These are phyloP conservation scores for Eubucco bourcierii DNA, from an alignment of 2,113 vertebrate genomes.

Conservation along the genomic window DNA sequence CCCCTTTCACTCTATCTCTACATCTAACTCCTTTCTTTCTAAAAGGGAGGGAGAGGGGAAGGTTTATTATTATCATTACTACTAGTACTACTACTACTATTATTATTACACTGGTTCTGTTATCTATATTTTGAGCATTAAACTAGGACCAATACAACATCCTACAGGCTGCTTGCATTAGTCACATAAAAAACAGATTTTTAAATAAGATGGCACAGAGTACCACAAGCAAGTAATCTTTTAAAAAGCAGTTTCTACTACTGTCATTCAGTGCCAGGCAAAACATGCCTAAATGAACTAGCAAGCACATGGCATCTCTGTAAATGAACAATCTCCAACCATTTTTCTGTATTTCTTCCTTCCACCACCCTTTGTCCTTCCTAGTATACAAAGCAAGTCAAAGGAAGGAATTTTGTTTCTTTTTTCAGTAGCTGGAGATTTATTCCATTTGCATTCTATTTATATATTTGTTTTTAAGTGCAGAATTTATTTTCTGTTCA, in stretches of 20 bases:
- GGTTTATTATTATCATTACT: no score
- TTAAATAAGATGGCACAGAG: background rate
- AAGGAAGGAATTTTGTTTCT: slow-evolving; percentile 32
- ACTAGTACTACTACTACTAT: no score
- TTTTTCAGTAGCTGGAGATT: background rate
- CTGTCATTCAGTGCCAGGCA: background rate
- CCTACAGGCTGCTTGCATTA: background rate
- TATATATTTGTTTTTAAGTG: slow-evolving; percentile 43
- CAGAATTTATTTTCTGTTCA: slow-evolving; percentile 11
- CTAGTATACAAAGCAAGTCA: slow-evolving; percentile 9
- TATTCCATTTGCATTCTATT: background rate
- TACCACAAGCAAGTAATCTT: background rate
- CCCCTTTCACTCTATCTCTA: no score
- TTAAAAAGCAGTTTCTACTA: background rate
- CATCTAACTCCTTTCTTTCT: no score
- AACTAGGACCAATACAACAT: background rate
- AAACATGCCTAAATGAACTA: background rate
- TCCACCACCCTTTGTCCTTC: background rate
- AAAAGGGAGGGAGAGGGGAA: no score
- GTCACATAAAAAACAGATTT: background rate
- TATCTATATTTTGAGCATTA: no score
- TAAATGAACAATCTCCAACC: background rate
- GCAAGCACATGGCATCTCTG: background rate
- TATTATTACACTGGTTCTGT: no score
- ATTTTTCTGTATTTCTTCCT: background rate